Percentiles rank a stretch among this genome's conserved stretches.
These are phyloP conservation scores for Seriola rivoliana DNA, from an alignment of 2,113 vertebrate genomes.

Conservation along the genomic window DNA sequence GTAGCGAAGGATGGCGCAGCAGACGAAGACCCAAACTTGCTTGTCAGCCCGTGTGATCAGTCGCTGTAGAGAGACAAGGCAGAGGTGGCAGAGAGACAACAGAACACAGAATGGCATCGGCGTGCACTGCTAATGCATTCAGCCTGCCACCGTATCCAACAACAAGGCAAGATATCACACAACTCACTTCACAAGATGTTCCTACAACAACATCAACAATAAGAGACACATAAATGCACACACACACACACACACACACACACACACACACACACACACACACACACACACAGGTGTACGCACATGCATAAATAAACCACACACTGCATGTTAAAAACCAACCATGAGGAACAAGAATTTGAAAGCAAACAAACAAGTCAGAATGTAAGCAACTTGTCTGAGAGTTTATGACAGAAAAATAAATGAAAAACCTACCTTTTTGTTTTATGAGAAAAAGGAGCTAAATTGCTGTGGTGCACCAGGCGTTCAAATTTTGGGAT, in stretches of 20 bases:
- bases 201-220: slow-evolving; percentile 77
- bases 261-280: slow-evolving; percentile 40
- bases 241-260: slow-evolving; percentile 42
- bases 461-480: slow-evolving; percentile 64
- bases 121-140: slow-evolving; percentile 82
- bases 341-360: slow-evolving; percentile 71
- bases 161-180: slow-evolving; percentile 83
- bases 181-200: slow-evolving; percentile 81
- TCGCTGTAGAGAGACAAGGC: slow-evolving; percentile 75
- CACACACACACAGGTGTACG: slow-evolving; percentile 44
- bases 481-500: slow-evolving; percentile 26
- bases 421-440: slow-evolving; percentile 49
- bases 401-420: slow-evolving; percentile 63
- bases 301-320: slow-evolving; percentile 68
- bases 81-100: slow-evolving; percentile 82
- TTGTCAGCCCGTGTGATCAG: slow-evolving; percentile 85
- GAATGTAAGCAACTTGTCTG: slow-evolving; percentile 73
- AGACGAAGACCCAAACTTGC: slow-evolving; percentile 79
- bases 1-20: slow-evolving; percentile 54
- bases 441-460: slow-evolving; percentile 61
- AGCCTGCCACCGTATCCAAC: slow-evolving; percentile 82
- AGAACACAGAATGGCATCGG: slow-evolving; percentile 78
- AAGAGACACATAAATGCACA: slow-evolving; percentile 66
- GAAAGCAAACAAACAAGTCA: slow-evolving; percentile 77
- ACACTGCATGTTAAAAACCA: slow-evolving; percentile 69